These are phyloP conservation scores for Andrena dorsata DNA, from an alignment of 2,888 invertebrate species.

Conservation along the genomic window DNA sequence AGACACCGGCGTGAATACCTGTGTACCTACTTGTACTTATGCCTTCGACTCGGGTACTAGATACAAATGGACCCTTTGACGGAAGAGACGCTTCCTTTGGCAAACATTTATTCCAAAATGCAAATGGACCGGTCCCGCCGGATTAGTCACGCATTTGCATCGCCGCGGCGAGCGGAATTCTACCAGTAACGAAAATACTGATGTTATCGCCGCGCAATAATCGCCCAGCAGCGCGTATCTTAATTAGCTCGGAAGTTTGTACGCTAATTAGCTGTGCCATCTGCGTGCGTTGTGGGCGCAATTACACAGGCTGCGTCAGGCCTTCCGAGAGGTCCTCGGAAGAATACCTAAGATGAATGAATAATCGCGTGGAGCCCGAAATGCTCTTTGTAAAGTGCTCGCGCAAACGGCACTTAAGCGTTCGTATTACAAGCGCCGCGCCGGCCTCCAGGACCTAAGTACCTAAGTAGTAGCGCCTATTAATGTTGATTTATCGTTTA, in stretches of 20 bases:
- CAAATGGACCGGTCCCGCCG: too few relatives aligned
- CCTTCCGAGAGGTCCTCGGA: not conserved
- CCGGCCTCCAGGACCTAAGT: conserved; percentile 23
- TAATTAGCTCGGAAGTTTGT: conserved; percentile 1
- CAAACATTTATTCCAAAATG: too few relatives aligned
- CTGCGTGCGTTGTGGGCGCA: not conserved
- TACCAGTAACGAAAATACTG: not conserved
- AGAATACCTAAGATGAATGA: not conserved
- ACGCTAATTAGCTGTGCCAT: conserved; percentile 25
- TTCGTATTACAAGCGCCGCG: not conserved
- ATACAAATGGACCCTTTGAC: too few relatives aligned
- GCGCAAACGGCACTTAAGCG: not conserved
- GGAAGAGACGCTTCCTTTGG: too few relatives aligned
- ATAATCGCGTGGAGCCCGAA: not conserved
- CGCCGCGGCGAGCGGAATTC: not conserved
- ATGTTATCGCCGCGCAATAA: not conserved
- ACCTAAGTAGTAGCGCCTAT: conserved; percentile 33
- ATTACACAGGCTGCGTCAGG: not conserved
- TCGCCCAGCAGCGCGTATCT: not conserved
- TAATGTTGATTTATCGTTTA: conserved; percentile 66
- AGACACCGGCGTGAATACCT: too few relatives aligned
- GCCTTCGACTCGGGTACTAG: too few relatives aligned
- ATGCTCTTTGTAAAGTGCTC: not conserved
- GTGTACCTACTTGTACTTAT: too few relatives aligned
- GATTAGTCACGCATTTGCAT: not conserved